phyloP scores from a whole-genome alignment of 2,113 vertebrate species.

The Thermophis baileyi region DNA sequence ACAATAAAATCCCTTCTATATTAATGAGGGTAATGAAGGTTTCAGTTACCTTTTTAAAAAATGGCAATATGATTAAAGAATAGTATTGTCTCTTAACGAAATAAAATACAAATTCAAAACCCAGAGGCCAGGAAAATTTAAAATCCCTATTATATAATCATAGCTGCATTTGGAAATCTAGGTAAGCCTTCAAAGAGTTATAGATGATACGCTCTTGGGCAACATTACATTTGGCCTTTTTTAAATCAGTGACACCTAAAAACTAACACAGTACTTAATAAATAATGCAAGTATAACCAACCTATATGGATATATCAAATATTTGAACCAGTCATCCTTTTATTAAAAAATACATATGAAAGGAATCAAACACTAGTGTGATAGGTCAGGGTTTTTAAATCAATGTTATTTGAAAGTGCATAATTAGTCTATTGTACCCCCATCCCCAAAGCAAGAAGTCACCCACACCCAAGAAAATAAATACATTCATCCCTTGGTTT shows the following conservation, averaged over 20 bases:
- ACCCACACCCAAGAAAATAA: constrained; percentile 55
- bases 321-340: constrained; percentile 63
- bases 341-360: constrained; percentile 76
- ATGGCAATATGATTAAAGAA: background rate
- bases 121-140: background rate
- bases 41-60: background rate
- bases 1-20: background rate
- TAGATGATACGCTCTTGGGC: background rate
- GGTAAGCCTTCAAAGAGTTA: background rate
- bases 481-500: constrained; percentile 45
- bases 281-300: background rate
- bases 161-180: background rate
- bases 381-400: constrained; percentile 58
- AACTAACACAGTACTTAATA: background rate
- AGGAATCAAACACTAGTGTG: constrained; percentile 65
- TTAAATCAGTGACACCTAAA: too few species aligned
- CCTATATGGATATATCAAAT: background rate
- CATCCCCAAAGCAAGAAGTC: constrained; percentile 54
- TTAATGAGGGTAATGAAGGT: background rate
- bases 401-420: constrained; percentile 62
- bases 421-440: constrained; percentile 54
- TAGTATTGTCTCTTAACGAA: background rate
- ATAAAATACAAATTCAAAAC: background rate
- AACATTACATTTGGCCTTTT: background rate
- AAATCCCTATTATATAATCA: background rate